Evolutionary conservation across 2,888 invertebrate species (phyloP).

Genomic region (Chloroclystis v-ata): DNA sequence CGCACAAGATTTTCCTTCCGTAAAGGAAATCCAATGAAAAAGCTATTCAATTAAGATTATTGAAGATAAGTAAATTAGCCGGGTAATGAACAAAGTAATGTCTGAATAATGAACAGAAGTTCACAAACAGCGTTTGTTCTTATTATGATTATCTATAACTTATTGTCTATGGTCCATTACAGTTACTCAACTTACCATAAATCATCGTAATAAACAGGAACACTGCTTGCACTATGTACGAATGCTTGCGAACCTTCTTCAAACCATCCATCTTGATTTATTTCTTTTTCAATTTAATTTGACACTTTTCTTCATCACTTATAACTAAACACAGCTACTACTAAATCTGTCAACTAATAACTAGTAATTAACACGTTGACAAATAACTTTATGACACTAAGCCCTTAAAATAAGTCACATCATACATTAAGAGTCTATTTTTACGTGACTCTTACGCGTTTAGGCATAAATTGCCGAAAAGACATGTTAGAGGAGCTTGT

Average conservation of each 20-base stretch:
- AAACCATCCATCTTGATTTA: conserved; percentile 56
- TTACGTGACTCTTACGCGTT: conserved; percentile 50
- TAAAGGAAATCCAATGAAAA: not conserved
- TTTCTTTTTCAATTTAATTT: conserved; percentile 46
- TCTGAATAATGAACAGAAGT: conserved; percentile 1
- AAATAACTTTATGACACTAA: conserved; percentile 63
- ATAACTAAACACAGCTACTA: conserved; percentile 42
- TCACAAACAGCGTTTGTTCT: conserved; percentile 11
- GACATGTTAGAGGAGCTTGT: conserved; percentile 40
- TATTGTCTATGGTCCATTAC: conserved; percentile 34
- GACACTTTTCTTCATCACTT: conserved; percentile 68
- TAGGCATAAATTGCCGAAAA: conserved; percentile 48
- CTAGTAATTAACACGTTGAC: conserved; percentile 67
- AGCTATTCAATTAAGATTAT: not conserved
- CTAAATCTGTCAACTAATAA: conserved; percentile 64
- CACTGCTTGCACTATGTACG: conserved; percentile 62
- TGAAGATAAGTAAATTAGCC: not conserved
- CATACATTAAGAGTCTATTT: conserved; percentile 66
- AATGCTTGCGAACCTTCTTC: conserved; percentile 64
- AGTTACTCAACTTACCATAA: conserved; percentile 59
- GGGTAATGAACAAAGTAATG: not conserved
- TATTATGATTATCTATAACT: conserved; percentile 28
- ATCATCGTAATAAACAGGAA: conserved; percentile 64
- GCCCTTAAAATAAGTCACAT: conserved; percentile 56
- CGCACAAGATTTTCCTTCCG: not conserved